Evolutionary conservation across 2,113 vertebrate species (phyloP).

Genomic region (Suricata suricatta): DNA sequence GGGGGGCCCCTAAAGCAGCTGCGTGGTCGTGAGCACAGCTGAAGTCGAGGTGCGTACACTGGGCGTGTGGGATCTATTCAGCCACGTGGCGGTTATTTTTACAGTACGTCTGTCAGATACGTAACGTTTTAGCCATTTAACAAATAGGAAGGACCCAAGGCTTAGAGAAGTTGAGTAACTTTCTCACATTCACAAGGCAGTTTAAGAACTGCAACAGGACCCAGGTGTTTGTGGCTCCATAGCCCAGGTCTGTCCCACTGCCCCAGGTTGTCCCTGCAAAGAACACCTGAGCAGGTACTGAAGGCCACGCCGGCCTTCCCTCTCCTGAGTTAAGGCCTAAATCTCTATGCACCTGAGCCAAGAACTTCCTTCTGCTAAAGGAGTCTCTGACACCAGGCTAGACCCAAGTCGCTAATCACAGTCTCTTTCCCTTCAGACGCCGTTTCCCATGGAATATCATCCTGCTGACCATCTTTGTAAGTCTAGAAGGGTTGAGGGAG

Average conservation of each 20-base stretch:
- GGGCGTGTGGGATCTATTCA: not conserved
- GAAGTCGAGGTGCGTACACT: no score
- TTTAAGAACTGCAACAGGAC: not conserved
- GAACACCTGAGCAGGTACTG: not conserved
- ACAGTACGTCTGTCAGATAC: not conserved
- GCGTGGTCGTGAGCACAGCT: not conserved
- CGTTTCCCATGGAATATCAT: slow-evolving; percentile 95
- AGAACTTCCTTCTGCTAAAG: not conserved
- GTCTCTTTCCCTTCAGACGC: slow-evolving; percentile 86
- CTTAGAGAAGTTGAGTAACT: not conserved
- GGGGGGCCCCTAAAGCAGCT: not conserved
- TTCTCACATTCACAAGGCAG: not conserved
- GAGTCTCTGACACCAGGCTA: not conserved
- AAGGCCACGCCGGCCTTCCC: not conserved
- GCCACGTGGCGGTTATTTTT: not conserved
- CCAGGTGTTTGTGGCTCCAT: not conserved
- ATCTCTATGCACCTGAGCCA: not conserved
- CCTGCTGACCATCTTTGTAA: slow-evolving; percentile 93
- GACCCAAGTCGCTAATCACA: rapidly evolving
- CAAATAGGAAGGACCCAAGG: not conserved
- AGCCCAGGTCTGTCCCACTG: not conserved
- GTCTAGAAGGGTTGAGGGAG: slow-evolving; percentile 72
- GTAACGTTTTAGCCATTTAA: not conserved
- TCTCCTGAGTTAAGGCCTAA: not conserved
- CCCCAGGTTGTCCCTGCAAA: not conserved